These are phyloP conservation scores for Peucedramus taeniatus DNA, from an alignment of 2,113 vertebrate species.

Conservation along the genomic window DNA sequence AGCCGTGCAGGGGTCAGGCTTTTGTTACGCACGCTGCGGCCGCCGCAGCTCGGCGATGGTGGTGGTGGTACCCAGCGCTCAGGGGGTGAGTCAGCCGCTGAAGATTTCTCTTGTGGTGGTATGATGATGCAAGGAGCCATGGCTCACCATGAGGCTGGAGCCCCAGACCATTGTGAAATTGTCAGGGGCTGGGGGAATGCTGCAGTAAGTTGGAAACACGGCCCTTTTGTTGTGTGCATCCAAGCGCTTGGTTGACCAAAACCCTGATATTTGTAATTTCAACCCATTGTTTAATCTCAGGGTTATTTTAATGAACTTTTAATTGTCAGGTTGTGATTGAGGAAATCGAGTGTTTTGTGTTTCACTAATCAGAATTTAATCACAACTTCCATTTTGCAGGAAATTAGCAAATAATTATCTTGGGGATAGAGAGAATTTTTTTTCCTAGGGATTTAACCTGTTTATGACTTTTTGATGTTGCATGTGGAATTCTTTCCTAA, in stretches of 20 bases:
- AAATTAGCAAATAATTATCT: not conserved
- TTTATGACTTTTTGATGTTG: not conserved
- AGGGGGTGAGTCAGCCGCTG: not conserved
- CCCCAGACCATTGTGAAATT: not conserved
- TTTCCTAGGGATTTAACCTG: not conserved
- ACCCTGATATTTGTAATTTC: not conserved
- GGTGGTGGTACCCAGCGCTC: not conserved
- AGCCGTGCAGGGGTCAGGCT: not conserved
- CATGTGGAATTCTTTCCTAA: not conserved
- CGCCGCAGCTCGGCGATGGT: not conserved
- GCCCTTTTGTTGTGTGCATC: not conserved
- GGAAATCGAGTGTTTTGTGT: not conserved
- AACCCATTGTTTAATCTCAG: conserved; percentile 16
- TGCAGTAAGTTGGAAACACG: not conserved
- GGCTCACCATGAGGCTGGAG: conserved; percentile 23
- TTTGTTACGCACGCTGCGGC: not conserved
- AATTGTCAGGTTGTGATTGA: not conserved
- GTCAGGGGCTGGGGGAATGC: not conserved
- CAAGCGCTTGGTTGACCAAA: not conserved
- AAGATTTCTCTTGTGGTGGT: not conserved
- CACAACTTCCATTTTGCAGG: conserved; percentile 22
- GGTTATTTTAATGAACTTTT: conserved; percentile 46
- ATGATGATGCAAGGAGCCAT: conserved; percentile 15
- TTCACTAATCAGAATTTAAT: not conserved
- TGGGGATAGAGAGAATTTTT: not conserved